Conservation (phyloP, 2,113 vertebrate species). For the Setophaga coronata region DNA sequence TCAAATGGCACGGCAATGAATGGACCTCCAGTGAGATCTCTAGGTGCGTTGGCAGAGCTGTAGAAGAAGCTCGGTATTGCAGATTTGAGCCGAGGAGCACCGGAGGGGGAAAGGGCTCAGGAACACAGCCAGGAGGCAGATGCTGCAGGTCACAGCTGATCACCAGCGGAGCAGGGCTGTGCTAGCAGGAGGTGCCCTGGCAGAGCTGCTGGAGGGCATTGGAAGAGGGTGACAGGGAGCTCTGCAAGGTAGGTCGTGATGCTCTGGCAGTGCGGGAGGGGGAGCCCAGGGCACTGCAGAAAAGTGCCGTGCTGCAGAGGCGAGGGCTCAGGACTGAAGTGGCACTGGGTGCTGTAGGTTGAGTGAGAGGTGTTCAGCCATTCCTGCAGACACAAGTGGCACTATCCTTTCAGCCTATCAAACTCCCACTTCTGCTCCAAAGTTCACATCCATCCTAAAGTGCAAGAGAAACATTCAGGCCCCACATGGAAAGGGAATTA, state of each 20-base stretch:
- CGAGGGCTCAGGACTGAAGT: fast-evolving
- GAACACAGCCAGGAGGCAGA: not conserved
- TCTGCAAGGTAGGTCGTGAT: not conserved
- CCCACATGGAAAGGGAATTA: not conserved
- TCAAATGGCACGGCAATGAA: not conserved
- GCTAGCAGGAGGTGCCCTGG: not conserved
- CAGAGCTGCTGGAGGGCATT: not conserved
- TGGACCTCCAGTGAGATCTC: not conserved
- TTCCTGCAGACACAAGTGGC: not conserved
- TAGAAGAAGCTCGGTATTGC: not conserved
- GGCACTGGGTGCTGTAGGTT: fast-evolving
- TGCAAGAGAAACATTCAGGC: not conserved
- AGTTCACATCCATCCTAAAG: not conserved
- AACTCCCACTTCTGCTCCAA: not conserved
- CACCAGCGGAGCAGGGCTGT: not conserved
- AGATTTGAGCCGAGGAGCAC: fast-evolving
- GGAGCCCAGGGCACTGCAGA: not conserved
- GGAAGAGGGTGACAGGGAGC: not conserved
- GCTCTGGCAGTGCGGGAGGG: not conserved
- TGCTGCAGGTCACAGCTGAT: not conserved
- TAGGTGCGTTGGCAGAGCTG: not conserved
- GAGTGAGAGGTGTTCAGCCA: not conserved
- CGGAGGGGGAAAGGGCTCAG: not conserved
- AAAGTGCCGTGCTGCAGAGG: not conserved
- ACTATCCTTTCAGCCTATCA: not conserved